Conservation (phyloP, 2,888 invertebrate species). For the Phorcus lineatus region DNA sequence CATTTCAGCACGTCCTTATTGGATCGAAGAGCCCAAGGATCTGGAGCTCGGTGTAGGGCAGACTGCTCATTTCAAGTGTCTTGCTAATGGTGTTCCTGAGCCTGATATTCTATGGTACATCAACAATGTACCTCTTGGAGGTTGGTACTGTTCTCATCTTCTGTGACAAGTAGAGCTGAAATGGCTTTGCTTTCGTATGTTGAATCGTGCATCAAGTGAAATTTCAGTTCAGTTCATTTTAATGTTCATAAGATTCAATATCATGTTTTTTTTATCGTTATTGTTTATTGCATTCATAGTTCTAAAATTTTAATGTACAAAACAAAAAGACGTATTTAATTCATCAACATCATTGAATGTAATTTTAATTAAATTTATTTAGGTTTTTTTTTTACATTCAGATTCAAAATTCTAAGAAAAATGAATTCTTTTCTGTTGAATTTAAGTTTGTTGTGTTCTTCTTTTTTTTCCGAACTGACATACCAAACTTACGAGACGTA, state of each 20-base stretch:
- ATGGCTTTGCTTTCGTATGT: background rate
- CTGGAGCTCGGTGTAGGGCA: conserved; percentile 93
- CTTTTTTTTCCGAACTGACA: no score
- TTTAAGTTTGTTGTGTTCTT: no score
- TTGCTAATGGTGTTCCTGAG: conserved; percentile 91
- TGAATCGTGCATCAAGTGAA: background rate
- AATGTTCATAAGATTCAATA: no score
- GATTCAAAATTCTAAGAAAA: no score
- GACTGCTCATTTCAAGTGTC: conserved; percentile 89
- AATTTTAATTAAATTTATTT: no score
- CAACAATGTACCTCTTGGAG: conserved; percentile 87
- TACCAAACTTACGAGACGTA: no score
- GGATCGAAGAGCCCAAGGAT: conserved; percentile 90
- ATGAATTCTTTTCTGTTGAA: no score
- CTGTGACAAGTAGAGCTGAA: background rate
- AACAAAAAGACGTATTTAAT: no score
- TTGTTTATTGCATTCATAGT: background rate
- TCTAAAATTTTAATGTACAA: no score
- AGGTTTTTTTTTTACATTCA: no score
- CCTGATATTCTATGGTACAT: conserved; percentile 95
- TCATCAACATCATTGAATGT: no score
- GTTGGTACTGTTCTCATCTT: conserved; percentile 53
- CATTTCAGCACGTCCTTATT: conserved; percentile 84
- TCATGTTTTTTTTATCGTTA: no score
- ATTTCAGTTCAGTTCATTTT: background rate